Conservation (phyloP, 2,888 invertebrate species). For the Drosophila lutescens region DNA sequence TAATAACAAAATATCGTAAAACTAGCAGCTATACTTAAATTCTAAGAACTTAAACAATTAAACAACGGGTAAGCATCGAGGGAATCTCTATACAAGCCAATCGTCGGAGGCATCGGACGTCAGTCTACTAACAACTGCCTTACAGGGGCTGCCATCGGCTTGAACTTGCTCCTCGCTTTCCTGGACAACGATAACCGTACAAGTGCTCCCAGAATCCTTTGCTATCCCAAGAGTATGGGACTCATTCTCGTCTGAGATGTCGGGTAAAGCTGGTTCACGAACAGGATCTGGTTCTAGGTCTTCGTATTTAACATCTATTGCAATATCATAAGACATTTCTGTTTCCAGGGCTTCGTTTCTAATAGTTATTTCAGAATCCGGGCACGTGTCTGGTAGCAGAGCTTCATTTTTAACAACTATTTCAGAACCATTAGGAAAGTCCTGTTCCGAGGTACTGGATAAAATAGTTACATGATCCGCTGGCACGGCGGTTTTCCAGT, state of each 20-base stretch:
- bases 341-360: neutral
- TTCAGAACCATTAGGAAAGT: neutral
- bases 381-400: neutral
- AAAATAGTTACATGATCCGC: slow-evolving; percentile 8
- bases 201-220: neutral
- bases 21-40: neutral
- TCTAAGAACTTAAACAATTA: neutral
- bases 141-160: neutral
- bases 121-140: slow-evolving; percentile 21
- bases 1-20: neutral
- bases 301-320: slow-evolving; percentile 11
- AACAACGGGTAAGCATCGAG: neutral
- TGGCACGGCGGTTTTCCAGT: neutral
- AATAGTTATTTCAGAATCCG: neutral
- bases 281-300: too few species aligned
- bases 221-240: neutral
- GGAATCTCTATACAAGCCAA: slow-evolving; percentile 35
- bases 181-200: neutral
- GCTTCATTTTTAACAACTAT: slow-evolving; percentile 17
- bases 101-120: slow-evolving; percentile 62
- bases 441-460: neutral
- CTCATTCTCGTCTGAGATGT: neutral
- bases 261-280: neutral
- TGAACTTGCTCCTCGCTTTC: neutral
- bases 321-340: neutral